Evolutionary conservation across 2,888 invertebrate species (phyloP), one percentile per base, ranked within the genome.

Genomic region (Eulithis testata): DNA sequence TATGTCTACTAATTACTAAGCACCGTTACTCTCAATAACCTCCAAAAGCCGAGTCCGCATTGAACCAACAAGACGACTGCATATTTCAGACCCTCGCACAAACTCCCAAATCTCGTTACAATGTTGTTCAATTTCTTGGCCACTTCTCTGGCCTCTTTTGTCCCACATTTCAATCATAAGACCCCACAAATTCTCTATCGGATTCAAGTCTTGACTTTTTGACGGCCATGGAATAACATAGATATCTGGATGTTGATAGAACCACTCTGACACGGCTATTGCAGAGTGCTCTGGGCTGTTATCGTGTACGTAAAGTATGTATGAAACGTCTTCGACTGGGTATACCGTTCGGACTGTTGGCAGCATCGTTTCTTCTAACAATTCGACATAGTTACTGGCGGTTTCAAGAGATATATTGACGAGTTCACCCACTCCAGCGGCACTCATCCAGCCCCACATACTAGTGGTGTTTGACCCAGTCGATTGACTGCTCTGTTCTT

Each of bases 81-180:
- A 49, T 21, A 49, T 49, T 9, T 49, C 49, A 14, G 49, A 49
- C 0, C 49, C 49, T 4, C 49, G 9, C 11, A 49, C 49, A 49
- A 49, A 49, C 49, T 49, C 49, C 49, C 49, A 49, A 21, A 49
- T 21, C 9, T 49, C 21, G 8, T 49, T 49, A 49, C 49, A 49
- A 49, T 49, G 8, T 9, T 49, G 12, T 49, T 49, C 49, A 11
- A 49, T 49, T 11, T 21, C 47, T 14, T 14, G 12, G 7, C 47
- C 49, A 21, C 12, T 21, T n/a, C 21, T 49, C 49, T 49, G 21
- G 11, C 8, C 9, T 49, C 14, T 49, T 9, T 21, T 49, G 21
- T 49, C 49, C 49, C 49, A 49, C 49, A 49, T 49, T 49, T 45
- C 47, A 9, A 55, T n/a, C n/a, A 49, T 49, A 8, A 49, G 49